These are phyloP conservation scores for Ophion ellenae DNA, from an alignment of 2,888 invertebrate genomes.

Conservation along the genomic window DNA sequence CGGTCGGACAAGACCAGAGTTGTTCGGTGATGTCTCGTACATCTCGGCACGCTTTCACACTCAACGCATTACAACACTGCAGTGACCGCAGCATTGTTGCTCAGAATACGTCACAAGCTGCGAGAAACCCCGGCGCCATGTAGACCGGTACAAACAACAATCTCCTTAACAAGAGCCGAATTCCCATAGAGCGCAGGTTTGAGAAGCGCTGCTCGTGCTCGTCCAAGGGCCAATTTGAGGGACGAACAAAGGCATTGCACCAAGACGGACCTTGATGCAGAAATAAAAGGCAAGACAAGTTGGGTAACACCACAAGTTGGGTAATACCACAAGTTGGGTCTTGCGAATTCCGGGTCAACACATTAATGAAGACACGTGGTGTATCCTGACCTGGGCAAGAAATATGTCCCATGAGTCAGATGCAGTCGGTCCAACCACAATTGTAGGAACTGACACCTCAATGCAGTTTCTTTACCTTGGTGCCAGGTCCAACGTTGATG, in stretches of 20 bases:
- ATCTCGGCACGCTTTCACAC: slow-evolving; percentile 18
- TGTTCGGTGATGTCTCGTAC: slow-evolving; percentile 39
- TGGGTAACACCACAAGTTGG: too few relatives aligned
- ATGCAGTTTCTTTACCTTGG: too few relatives aligned
- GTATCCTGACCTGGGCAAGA: too few relatives aligned
- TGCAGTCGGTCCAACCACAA: too few relatives aligned
- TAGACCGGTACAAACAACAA: slow-evolving; percentile 33
- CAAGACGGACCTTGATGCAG: too few relatives aligned
- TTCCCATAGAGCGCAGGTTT: slow-evolving; percentile 20
- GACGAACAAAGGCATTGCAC: neutral
- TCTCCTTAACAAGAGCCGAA: slow-evolving; percentile 28
- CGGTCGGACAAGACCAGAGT: slow-evolving; percentile 34
- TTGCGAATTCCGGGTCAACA: too few relatives aligned
- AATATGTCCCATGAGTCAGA: too few relatives aligned
- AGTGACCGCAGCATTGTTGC: slow-evolving; percentile 13
- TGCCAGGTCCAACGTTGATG: too few relatives aligned
- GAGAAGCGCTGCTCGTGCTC: slow-evolving; percentile 5
- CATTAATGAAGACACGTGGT: too few relatives aligned
- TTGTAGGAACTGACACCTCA: too few relatives aligned
- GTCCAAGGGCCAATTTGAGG: neutral
- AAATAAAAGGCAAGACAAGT: too few relatives aligned
- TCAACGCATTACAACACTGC: slow-evolving; percentile 28
- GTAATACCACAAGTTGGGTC: too few relatives aligned
- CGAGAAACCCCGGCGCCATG: neutral
- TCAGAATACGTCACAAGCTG: slow-evolving; percentile 8